These are phyloP conservation scores for Scaptomyza polygonia DNA, from an alignment of 2,888 invertebrate species.

Conservation along the genomic window DNA sequence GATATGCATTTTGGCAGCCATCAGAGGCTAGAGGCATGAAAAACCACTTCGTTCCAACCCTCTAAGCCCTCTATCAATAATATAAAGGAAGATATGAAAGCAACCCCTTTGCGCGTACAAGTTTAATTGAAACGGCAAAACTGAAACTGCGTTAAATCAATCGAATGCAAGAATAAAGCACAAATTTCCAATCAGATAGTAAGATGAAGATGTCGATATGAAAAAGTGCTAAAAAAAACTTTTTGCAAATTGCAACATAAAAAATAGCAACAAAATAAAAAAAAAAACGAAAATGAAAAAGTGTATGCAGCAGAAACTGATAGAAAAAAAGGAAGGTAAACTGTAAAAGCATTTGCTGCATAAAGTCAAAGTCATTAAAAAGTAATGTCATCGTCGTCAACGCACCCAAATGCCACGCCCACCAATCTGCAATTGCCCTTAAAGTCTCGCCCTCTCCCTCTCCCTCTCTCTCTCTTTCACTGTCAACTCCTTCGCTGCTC, in stretches of 20 bases:
- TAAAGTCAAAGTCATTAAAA: constrained; percentile 81
- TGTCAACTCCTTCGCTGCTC: constrained; percentile 61
- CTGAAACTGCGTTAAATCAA: constrained; percentile 27
- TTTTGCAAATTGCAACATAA: constrained; percentile 36
- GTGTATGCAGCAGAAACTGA: not conserved
- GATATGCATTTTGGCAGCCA: constrained; percentile 69
- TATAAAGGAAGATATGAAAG: not conserved
- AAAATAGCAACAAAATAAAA: constrained; percentile 27
- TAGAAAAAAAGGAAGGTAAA: constrained; percentile 47
- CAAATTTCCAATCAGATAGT: constrained; percentile 41
- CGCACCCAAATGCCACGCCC: constrained; percentile 48
- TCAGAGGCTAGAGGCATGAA: constrained; percentile 15
- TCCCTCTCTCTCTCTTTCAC: no score
- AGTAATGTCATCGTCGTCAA: constrained; percentile 78
- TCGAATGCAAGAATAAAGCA: constrained; percentile 25
- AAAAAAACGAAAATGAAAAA: constrained; percentile 7
- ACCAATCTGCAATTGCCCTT: constrained; percentile 34
- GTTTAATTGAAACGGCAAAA: constrained; percentile 40
- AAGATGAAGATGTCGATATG: constrained; percentile 11
- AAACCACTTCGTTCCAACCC: not conserved
- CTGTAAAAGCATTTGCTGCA: constrained; percentile 65
- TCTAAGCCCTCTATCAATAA: not conserved
- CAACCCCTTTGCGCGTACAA: constrained; percentile 3
- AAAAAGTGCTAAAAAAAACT: constrained; percentile 36
- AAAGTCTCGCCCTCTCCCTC: no score